Conservation (phyloP, 2,888 invertebrate species). For the Gymnosoma rotundatum region DNA sequence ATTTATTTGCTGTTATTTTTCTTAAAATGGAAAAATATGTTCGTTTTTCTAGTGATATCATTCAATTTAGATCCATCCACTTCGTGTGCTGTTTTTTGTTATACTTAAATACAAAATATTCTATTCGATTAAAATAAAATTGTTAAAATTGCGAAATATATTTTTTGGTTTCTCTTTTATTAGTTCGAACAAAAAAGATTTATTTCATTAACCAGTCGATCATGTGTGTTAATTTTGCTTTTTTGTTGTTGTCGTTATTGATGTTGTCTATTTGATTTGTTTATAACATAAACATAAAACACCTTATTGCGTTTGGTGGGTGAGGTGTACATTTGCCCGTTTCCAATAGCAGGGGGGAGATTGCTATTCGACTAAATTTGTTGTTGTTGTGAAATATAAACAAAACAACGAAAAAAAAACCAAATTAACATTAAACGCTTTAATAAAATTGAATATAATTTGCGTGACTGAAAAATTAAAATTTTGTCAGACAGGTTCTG, state of each 20-base stretch:
- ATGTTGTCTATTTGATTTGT: conserved; percentile 42
- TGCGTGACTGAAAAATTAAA: conserved; percentile 54
- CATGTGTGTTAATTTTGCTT: conserved; percentile 1
- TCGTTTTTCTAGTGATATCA: conserved; percentile 3
- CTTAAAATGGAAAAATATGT: not conserved
- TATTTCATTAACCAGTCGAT: conserved; percentile 47
- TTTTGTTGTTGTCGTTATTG: not conserved
- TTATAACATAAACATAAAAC: conserved; percentile 22
- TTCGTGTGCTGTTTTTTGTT: not conserved
- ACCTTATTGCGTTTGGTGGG: conserved; percentile 18
- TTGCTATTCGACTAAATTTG: conserved; percentile 18
- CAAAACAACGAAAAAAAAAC: conserved; percentile 34
- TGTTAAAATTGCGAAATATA: conserved; percentile 25
- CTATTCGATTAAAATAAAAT: not conserved
- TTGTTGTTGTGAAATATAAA: conserved; percentile 48
- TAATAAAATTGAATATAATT: conserved; percentile 11
- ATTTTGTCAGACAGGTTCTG: conserved; percentile 33
- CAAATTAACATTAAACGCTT: conserved; percentile 23
- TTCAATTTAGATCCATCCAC: conserved; percentile 4
- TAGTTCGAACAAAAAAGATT: conserved; percentile 11
- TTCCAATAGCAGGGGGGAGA: not conserved
- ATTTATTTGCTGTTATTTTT: conserved; percentile 32
- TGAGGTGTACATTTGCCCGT: not conserved
- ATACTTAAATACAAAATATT: conserved; percentile 8
- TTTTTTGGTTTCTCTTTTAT: conserved; percentile 6